Base-by-base conservation (phyloP, 2,888 invertebrate genomes). In the Nomada ferruginata region DNA sequence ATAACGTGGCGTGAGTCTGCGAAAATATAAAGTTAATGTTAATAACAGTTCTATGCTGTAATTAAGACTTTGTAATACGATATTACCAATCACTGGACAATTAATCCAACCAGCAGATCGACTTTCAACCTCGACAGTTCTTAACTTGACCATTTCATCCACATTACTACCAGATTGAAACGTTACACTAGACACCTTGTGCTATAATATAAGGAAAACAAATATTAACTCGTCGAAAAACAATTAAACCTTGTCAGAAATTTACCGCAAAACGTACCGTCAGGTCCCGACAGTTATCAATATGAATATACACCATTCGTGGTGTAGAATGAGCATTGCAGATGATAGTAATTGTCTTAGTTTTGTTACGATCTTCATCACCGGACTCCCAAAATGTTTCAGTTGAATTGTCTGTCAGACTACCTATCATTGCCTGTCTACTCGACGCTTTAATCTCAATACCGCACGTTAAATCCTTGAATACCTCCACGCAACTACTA, bases 331-430 rank as follows among this genome's bases (percentile, higher is more conserved):
- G 95, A 79, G 96, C 95, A 83, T 95, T 93, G 86, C 96, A 96
- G 1, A 95, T 95, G 26, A 97, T 94, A 73, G 97, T 97, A 42
- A 98, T 95, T 90, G 96, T 96, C 94, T 99, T 98, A 36, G 97
- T 96, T 93, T 98, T 98, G 93, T 98, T 98, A 76, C 97, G 95
- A 94, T 99, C 99, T 91, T 99, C 99, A 90, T 99, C 99, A 0
- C 98, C 99, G 53, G 98, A 98, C 94, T 99, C 99, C 99, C 99
- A 99, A 94, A 99, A 99, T 0, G 99, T 99, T 93, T 99, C 99
- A 0, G 99, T 98, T 7, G 98, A 98, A 90, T 97, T 97, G 93
- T 99, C 99, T 0, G 97, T 97, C 20, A 99, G 95, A 85, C 98
- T 98, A 2, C 97, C 97, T 4, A 98, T 96, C 98, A 99, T 98